Evolutionary conservation across 2,797 vertebrate genomes (phyloP), one percentile per base, ranked within the genome.

Genomic region (Tarsius wallacei): DNA sequence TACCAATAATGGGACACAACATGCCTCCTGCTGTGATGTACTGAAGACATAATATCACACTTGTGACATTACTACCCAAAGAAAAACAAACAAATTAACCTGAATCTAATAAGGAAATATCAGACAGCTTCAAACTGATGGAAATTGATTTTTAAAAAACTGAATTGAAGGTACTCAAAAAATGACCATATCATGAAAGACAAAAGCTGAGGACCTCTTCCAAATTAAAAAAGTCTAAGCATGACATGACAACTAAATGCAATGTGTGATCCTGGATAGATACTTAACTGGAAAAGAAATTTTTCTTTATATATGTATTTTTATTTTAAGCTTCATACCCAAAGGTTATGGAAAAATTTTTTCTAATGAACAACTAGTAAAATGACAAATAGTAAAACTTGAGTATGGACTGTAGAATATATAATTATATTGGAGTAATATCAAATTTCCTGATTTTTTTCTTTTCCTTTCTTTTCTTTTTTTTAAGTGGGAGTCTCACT

Each of bases 381-480:
- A 42, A 42, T 42, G 42, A 42, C 42, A 42, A 42, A 42, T 73
- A 28, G 19, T 81, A 77, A 90, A 78, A 77, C 88, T 70, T 82
- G 68, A 93, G 28, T 68, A 26, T 57, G 63, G 8, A 88, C 55
- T 91, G 1, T 55, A 88, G 33, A 77, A 68, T 57, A 49, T 14
- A 49, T 57, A 90, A 21, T 87, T 83, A 81, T 76, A 86, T 13
- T 91, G 26, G 28, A 91, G 61, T 28, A 88, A 55, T 66, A 49
- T 55, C 68, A 86, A 24, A 82, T 86, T 73, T 91, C 66, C 9
- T 86, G 83, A 64, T 91, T 78, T 93, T 91, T 82, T 3, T 77
- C 55, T 86, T 89, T 91, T 42, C 91, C 64, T 21, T 77, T 85
- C 76, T 61, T 76, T 6, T 86, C 36, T 57, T 78, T 33, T n/a